Evolutionary conservation across 2,113 vertebrate genomes (phyloP).

Genomic region (Romanogobio albipinnatus): DNA sequence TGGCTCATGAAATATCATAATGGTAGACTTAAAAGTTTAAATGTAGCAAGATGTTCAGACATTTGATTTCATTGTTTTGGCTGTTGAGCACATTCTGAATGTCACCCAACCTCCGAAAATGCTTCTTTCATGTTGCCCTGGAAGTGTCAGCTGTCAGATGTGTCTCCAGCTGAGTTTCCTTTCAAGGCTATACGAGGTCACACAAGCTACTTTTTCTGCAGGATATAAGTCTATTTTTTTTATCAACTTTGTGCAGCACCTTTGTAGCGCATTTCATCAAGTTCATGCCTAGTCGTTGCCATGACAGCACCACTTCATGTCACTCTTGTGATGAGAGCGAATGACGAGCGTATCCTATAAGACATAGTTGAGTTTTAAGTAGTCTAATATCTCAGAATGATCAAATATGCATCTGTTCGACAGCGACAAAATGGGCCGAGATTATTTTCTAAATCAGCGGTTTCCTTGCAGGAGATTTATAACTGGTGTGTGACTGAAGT

Average conservation of each 20-base stretch:
- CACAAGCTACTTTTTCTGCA: neutral
- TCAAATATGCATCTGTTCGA: neutral
- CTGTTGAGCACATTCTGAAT: constrained; percentile 29
- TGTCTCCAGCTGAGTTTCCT: constrained; percentile 16
- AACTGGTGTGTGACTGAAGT: constrained; percentile 10
- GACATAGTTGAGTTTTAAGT: constrained; percentile 35
- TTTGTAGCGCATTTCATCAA: constrained; percentile 29
- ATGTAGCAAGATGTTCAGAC: constrained; percentile 17
- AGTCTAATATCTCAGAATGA: constrained; percentile 4
- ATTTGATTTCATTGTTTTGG: constrained; percentile 26
- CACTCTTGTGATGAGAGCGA: constrained; percentile 53
- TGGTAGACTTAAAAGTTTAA: neutral
- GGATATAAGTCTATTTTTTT: neutral
- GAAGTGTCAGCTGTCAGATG: constrained; percentile 37
- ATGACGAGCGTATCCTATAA: constrained; percentile 22
- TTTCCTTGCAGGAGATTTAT: constrained; percentile 6
- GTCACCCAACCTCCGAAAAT: constrained; percentile 21
- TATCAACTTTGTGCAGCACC: constrained; percentile 4
- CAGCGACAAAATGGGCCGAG: neutral
- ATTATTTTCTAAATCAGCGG: neutral
- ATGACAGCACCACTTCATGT: constrained; percentile 59
- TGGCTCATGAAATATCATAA: neutral
- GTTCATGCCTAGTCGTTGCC: constrained; percentile 49
- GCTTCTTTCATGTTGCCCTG: constrained; percentile 39
- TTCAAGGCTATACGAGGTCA: constrained; percentile 37